Conservation (phyloP, 2,888 invertebrate genomes). For the Apodemia hepburni region DNA sequence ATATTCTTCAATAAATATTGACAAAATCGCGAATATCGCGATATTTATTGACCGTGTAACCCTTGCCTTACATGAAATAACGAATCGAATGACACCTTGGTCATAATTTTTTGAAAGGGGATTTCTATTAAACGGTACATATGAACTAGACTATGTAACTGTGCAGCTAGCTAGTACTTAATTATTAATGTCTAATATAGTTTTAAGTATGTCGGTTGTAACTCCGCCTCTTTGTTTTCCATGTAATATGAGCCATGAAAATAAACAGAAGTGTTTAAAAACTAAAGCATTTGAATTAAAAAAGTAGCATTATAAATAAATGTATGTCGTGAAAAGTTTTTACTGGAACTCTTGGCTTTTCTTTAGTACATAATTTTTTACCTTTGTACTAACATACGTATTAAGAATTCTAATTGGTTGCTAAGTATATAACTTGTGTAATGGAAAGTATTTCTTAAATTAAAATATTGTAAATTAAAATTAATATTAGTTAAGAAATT, state of each 20-base stretch:
- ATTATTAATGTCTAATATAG: background rate
- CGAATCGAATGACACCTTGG: no score
- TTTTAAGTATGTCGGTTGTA: slow-evolving; percentile 1
- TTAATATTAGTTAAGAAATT: no score
- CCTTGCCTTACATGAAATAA: no score
- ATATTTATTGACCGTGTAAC: no score
- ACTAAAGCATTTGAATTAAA: background rate
- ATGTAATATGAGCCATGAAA: background rate
- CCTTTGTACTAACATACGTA: background rate
- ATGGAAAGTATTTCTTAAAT: background rate
- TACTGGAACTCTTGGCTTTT: background rate
- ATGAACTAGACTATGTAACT: background rate
- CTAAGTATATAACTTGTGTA: background rate
- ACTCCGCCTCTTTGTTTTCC: slow-evolving; percentile 6
- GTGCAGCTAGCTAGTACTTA: slow-evolving; percentile 8
- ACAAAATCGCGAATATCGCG: no score
- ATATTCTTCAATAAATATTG: no score
- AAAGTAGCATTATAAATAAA: background rate
- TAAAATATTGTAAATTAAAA: background rate
- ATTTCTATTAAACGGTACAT: no score
- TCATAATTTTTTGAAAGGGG: no score
- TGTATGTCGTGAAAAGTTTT: background rate
- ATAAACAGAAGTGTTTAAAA: slow-evolving; percentile 4
- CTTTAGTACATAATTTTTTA: background rate
- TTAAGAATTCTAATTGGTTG: background rate